A percentile compares a stretch with the other conserved stretches of the same genome.
Conservation (phyloP, 2,113 vertebrate species). For the Albula glossodonta region DNA sequence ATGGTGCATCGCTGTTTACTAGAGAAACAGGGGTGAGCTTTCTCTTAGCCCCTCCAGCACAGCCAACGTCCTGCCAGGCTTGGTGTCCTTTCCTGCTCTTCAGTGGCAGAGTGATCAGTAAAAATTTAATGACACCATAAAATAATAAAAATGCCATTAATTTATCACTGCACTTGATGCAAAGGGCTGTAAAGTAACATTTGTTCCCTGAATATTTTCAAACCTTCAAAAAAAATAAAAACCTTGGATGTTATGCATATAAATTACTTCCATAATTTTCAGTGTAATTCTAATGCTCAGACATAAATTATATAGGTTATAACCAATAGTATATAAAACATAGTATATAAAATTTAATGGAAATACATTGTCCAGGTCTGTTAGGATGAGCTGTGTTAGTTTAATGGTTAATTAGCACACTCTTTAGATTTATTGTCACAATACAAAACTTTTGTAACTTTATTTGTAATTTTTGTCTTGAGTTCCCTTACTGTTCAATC, state of each 20-base stretch:
- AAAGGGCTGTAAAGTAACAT: constrained; percentile 89
- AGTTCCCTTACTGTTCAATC: constrained; percentile 73
- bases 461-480: constrained; percentile 75
- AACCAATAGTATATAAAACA: constrained; percentile 98
- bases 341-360: constrained; percentile 98
- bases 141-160: constrained; percentile 99
- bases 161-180: constrained; percentile 95
- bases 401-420: constrained; percentile 58
- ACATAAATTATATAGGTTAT: constrained; percentile 90
- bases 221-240: constrained; percentile 83
- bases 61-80: constrained; percentile 81
- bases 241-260: constrained; percentile 82
- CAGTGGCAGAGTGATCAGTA: constrained; percentile 98
- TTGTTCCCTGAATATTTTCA: constrained; percentile 93
- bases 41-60: constrained; percentile 66
- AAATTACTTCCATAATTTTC: constrained; percentile 90
- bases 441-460: constrained; percentile 66
- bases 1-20: constrained; percentile 72
- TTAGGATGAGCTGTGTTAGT: constrained; percentile 50
- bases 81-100: constrained; percentile 90
- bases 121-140: constrained; percentile 99
- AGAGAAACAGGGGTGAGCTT: constrained; percentile 69
- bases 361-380: constrained; percentile 86
- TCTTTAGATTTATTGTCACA: constrained; percentile 52
- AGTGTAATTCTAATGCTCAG: constrained; percentile 85